Base-by-base conservation (phyloP, 2,797 vertebrate genomes). In the Presbytis comata region DNA sequence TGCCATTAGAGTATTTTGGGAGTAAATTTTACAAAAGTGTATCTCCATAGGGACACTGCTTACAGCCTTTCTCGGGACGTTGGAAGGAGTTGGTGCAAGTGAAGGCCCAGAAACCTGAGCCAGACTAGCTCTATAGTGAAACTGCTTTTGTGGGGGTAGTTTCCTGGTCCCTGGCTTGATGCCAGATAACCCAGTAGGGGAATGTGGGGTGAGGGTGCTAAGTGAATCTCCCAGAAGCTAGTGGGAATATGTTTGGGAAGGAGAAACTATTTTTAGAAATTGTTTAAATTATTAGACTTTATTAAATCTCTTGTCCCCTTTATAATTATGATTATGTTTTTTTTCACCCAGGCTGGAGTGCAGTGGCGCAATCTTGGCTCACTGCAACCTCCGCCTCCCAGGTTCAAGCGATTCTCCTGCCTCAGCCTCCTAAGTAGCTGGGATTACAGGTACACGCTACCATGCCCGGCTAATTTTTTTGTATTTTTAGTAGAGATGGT, bases 191-290 rank as follows among this genome's bases (percentile, higher is more conserved):
- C 6, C 10, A 36, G 11, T 2, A 41, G n/a, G 19, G 44, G 6
- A 1, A 0, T 41, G 0, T 33, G 72, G 3, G 13, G 10, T 14
- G 10, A 59, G 48, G 16, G 17, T 10, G 9, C 24, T 22, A 13
- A 3, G 33, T 17, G 12, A 6, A 22, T 70, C 83, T 87, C 22
- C 48, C 11, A 21, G 26, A 3, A 0, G 10, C 76, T 28, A 41
- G 24, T 3, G 9, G 30, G 33, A 16, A 14, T 72, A 24, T 76
- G n/a, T 76, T 75, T 61, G 57, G 44, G 75, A 81, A 81, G 64
- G n/a, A 59, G 61, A 28, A 55, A 39, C 10, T 59, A 5, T 1
- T 76, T 70, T 72, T 30, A 83, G 64, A 86, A 53, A 30, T 67
- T 48, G n/a, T 75, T 50, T 55, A 46, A 88, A 8, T 86, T 30